Conservation (phyloP, 2,888 invertebrate species). For the Dorcus parallelipipedus region DNA sequence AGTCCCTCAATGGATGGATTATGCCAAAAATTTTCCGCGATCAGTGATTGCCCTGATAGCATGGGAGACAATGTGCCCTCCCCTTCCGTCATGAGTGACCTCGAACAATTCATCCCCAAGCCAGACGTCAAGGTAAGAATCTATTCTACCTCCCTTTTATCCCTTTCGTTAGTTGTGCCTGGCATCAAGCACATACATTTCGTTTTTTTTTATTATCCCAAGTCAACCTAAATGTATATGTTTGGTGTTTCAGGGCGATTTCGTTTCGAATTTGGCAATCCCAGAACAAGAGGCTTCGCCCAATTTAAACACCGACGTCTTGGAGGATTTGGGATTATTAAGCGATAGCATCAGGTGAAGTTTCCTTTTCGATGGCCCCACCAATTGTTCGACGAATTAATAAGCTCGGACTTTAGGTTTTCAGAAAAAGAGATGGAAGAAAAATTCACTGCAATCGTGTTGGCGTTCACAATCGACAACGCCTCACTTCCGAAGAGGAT, state of each 20-base stretch:
- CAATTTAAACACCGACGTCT: conserved; percentile 7
- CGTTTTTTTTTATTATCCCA: background rate
- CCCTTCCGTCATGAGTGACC: too few species aligned
- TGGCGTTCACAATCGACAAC: conserved; percentile 18
- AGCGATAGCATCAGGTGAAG: conserved; percentile 10
- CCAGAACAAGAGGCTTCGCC: conserved; percentile 11
- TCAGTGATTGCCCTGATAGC: too few species aligned
- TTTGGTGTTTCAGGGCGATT: conserved; percentile 11
- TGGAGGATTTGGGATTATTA: conserved; percentile 13
- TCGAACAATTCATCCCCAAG: too few species aligned
- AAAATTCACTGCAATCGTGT: conserved; percentile 17
- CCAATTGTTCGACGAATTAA: too few species aligned
- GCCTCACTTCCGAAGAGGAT: conserved; percentile 10
- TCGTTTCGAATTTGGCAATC: background rate
- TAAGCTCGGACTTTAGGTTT: background rate
- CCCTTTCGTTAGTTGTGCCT: too few species aligned
- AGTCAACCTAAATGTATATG: conserved; percentile 8
- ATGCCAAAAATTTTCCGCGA: too few species aligned
- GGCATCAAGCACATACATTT: conserved; percentile 16
- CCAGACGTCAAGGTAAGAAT: too few species aligned
- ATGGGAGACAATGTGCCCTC: too few species aligned
- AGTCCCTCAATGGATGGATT: too few species aligned
- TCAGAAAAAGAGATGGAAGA: conserved; percentile 16
- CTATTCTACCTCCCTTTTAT: background rate
- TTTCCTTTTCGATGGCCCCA: background rate